Evolutionary conservation across 2,113 vertebrate species (phyloP).

Genomic region (Chaetops frenatus): DNA sequence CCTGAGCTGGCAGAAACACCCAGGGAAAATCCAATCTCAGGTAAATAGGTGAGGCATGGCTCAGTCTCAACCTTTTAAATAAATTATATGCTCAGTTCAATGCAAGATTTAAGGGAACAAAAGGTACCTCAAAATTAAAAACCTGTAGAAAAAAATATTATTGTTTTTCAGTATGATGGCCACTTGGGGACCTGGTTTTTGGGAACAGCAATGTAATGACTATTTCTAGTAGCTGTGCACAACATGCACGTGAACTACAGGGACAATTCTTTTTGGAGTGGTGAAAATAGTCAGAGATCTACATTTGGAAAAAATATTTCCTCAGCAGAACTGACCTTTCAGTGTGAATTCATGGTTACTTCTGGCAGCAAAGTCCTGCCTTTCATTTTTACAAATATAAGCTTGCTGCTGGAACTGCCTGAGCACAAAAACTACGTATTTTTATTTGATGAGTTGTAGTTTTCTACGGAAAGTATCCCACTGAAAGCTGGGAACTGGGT

Average conservation of each 20-base stretch:
- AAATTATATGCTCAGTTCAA: neutral
- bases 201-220: neutral
- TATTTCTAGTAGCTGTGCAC: neutral
- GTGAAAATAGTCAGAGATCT: neutral
- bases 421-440: neutral
- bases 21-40: neutral
- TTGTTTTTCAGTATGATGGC: neutral
- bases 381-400: neutral
- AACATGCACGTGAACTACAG: neutral
- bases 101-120: neutral
- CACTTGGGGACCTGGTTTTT: neutral
- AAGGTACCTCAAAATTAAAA: neutral
- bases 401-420: neutral
- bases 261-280: neutral
- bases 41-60: rapidly evolving
- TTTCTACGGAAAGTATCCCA: neutral
- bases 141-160: neutral
- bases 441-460: neutral
- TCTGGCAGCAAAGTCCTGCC: neutral
- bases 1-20: neutral
- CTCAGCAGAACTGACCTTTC: neutral
- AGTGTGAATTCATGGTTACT: neutral
- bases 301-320: constrained; percentile 8
- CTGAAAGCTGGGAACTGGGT: neutral
- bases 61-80: neutral